A percentile compares a stretch with the other conserved stretches of the same genome.
phyloP scores from a whole-genome alignment of 2,888 invertebrate genomes.

The Caenorhabditis panamensis region DNA sequence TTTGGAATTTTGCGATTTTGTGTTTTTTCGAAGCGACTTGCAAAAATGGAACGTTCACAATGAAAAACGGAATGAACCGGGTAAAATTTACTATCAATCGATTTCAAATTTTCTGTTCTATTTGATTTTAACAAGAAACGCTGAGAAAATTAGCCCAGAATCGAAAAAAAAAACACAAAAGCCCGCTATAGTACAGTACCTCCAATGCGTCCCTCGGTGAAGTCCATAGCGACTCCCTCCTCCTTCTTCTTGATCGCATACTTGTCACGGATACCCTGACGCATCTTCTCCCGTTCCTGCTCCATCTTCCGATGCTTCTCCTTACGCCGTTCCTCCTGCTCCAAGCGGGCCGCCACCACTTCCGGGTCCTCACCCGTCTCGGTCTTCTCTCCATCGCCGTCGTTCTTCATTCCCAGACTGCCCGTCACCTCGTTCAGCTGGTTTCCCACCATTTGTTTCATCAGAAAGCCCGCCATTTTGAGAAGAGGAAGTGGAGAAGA shows the following conservation, averaged over 20 bases:
- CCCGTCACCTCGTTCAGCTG: constrained; percentile 80
- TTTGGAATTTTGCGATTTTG: too few species aligned
- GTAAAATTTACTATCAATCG: too few species aligned
- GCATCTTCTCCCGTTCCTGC: constrained; percentile 98
- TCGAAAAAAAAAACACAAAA: too few species aligned
- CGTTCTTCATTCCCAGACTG: constrained; percentile 65
- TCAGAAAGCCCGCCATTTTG: constrained; percentile 79
- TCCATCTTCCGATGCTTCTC: constrained; percentile 99
- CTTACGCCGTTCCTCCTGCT: constrained; percentile 97
- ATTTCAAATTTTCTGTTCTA: too few species aligned
- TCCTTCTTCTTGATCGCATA: constrained; percentile 96
- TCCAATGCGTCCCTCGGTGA: constrained; percentile 77
- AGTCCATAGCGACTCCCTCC: constrained; percentile 85
- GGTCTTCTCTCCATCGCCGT: constrained; percentile 86
- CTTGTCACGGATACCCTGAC: constrained; percentile 99
- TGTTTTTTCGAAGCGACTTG: too few species aligned
- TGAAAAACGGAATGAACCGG: too few species aligned
- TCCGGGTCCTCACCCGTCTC: constrained; percentile 99
- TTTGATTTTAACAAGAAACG: too few species aligned
- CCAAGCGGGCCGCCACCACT: constrained; percentile 93
- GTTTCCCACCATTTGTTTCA: constrained; percentile 81
- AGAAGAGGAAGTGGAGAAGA: neutral
- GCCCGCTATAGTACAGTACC: too few species aligned
- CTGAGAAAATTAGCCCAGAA: too few species aligned
- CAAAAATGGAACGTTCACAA: too few species aligned